A percentile compares a stretch with the other conserved stretches of the same genome.
phyloP scores from a whole-genome alignment of 2,113 vertebrate genomes.

The Okapia johnstoni region DNA sequence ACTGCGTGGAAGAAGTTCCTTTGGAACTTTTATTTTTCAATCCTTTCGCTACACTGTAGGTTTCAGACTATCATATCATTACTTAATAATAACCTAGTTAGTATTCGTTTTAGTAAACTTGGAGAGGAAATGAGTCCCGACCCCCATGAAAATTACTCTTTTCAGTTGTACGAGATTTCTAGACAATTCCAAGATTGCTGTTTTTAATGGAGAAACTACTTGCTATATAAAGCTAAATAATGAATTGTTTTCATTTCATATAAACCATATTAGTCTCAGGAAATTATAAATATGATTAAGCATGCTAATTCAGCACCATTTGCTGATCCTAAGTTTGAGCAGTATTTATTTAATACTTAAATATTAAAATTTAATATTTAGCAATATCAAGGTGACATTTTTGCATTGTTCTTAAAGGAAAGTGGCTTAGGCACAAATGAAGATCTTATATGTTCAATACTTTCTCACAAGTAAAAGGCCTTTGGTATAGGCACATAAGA shows the following conservation, averaged over 20 bases:
- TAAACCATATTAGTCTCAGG: neutral
- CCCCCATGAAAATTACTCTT: neutral
- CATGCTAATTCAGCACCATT: neutral
- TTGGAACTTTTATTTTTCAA: neutral
- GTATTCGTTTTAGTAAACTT: neutral
- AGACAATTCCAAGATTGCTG: neutral
- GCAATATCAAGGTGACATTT: neutral
- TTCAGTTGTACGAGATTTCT: neutral
- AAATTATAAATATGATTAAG: neutral
- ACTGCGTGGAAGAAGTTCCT: neutral
- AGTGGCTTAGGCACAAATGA: neutral
- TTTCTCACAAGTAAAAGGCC: neutral
- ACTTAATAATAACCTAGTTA: neutral
- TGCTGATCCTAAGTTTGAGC: neutral
- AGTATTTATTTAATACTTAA: neutral
- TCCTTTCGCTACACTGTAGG: neutral
- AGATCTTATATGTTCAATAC: neutral
- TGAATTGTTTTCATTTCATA: neutral
- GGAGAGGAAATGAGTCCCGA: neutral
- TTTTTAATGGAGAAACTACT: neutral
- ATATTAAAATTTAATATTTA: neutral
- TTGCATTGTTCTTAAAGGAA: neutral
- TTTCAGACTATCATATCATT: slow-evolving; percentile 29
- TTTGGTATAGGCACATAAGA: neutral
- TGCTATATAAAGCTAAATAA: neutral